Base-by-base conservation (phyloP, 2,113 vertebrate species). In the Phylloscopus whistleri region DNA sequence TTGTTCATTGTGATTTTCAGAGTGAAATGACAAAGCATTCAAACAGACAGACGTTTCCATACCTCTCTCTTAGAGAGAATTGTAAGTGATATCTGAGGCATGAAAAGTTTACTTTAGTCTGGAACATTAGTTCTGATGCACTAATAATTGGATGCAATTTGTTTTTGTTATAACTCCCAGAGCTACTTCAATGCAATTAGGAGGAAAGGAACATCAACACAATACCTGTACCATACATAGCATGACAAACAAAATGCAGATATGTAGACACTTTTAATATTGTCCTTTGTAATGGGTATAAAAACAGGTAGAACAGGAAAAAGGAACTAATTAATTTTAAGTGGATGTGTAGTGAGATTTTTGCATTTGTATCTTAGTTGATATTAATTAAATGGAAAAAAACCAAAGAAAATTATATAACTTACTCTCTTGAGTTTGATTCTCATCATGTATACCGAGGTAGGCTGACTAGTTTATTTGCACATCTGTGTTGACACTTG, bases 31-130 rank as follows among this genome's bases (percentile, higher is more conserved):
- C 93, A 93, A 90, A 52, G 1, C 31, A 48, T 49, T 33, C 33
- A 85, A 78, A 89, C 27, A 84, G 39, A 60, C 35, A 87, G 49
- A 64, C 33, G 1, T 88, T 93, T 87, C 74, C 46, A 51, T 70
- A 89, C 1, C 8, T 74, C 21, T 43, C 31, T 87, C 76, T 69
- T 59, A 21, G 18, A 68, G 58, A 70, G 15, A 90, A 94, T 67
- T 86, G 66, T 72, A 39, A 75, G 18, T 44, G 12, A 63, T 39
- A 74, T 27, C 16, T 70, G 67, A 79, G 62, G n/a, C 49, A 87
- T 85, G 77, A 75, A 74, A 92, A 62, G 72, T 94, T 95, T 89
- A 70, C 37, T 91, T 96, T 91, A 81, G 48, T 43, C 35, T 73
- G 82, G 58, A 85, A 73, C 33, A 10, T 13, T 85, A 35, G 74